Base-by-base conservation (phyloP, 2,888 invertebrate species). In the Catonia carolina region DNA sequence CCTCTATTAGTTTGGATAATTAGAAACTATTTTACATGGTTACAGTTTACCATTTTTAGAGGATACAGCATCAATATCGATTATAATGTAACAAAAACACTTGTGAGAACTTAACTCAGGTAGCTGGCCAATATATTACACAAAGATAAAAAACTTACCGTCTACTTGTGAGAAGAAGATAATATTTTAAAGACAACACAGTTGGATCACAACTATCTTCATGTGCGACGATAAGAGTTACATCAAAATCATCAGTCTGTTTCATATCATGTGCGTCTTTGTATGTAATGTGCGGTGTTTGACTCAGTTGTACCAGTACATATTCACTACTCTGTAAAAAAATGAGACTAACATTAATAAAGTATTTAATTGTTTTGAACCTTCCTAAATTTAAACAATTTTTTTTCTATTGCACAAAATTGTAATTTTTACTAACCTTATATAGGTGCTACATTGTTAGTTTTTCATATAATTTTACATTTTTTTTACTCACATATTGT, bases 221-320 rank as follows among this genome's bases (percentile, higher is more conserved):
- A 62, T 81, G 80, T n/a, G 81, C 77, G 31, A 85, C 79, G 14
- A 86, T 77, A 36, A 85, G 70, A 0, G 83, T 82, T 15, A 85
- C 77, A 65, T 84, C 82, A 69, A 84, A 85, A 66, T 83, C 83
- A 61, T 84, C 83, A 1, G 77, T 77, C 59, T 79, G 79, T 59
- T 77, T 77, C 14, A 76, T 74, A 62, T 82, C 80, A 62, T 81
- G 79, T 1, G 75, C 73, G 65, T 82, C 82, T 62, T 77, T 77
- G 62, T 80, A 80, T 42, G 77, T 77, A 15, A 80, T 75, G 61
- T 77, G 75, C 10, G 78, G 77, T 18, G 77, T 77, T 61, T 77
- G 80, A 50, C 77, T 77, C 54, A 80, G 72, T 67, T 80, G 80
- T 8, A 84, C 80, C 61, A 86, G 70, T 12, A 84, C 82, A 69